Conservation (phyloP, 92 coral and sea anemone genomes). For the Heliopora coerulea region DNA sequence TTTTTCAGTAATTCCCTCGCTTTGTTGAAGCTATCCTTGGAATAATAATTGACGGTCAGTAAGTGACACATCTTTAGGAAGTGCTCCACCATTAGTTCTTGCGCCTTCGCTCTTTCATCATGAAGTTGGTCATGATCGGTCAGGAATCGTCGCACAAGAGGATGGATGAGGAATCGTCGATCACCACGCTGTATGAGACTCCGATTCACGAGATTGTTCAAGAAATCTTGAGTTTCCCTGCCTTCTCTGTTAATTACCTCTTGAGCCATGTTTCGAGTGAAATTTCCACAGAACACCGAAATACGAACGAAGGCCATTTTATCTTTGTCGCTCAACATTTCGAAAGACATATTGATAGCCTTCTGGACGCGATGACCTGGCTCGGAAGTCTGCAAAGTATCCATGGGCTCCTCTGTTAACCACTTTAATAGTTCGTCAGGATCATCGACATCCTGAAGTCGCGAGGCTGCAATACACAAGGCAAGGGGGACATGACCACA, state of each 20-base stretch:
- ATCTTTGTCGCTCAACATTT: conserved; percentile 12
- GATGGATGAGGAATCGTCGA: conserved; percentile 9
- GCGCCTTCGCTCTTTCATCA: background rate
- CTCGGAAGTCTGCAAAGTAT: conserved; percentile 5
- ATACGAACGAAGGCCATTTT: conserved; percentile 29
- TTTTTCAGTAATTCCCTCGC: conserved; percentile 4
- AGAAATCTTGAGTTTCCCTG: background rate
- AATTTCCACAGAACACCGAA: conserved; percentile 49
- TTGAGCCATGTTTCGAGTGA: conserved; percentile 43
- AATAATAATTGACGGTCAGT: background rate
- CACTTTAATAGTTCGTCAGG: conserved; percentile 19
- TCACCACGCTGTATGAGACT: background rate
- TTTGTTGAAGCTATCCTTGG: background rate
- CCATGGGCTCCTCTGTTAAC: conserved; percentile 43
- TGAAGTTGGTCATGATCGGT: conserved; percentile 1
- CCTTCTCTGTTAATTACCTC: background rate
- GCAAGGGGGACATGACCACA: conserved; percentile 62
- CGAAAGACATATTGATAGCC: conserved; percentile 47
- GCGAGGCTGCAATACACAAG: conserved; percentile 52
- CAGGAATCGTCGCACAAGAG: conserved; percentile 16
- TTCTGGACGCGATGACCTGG: conserved; percentile 22
- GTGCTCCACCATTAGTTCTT: conserved; percentile 21
- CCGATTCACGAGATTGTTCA: background rate
- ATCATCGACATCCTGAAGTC: conserved; percentile 38
- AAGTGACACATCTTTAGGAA: conserved; percentile 25